Conservation (phyloP, 35 echinoderm and acorn worm genomes). For the Amphiura filiformis region DNA sequence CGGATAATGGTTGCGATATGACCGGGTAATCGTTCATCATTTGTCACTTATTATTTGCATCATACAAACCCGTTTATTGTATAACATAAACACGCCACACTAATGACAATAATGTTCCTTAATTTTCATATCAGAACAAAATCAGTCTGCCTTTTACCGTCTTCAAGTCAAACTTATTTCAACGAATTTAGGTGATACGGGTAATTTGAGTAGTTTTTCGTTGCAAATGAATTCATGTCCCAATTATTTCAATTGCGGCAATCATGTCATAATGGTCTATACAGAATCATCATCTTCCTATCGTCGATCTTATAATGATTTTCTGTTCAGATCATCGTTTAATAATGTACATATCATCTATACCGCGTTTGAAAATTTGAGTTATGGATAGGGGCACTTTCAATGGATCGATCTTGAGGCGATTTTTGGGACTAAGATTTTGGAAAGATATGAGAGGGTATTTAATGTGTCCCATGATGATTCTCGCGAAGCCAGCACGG, state of each 20-base stretch:
- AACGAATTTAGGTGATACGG: not conserved
- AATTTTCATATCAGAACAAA: not conserved
- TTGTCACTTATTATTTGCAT: not conserved
- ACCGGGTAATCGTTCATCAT: constrained; percentile 5
- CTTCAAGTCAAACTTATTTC: not conserved
- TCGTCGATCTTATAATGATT: not conserved
- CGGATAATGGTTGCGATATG: not conserved
- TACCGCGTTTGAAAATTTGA: not conserved
- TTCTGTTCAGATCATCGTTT: not conserved
- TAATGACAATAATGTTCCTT: not conserved
- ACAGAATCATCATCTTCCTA: not conserved
- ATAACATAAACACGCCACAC: not conserved
- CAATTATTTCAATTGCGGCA: too few relatives aligned
- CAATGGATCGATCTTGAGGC: not conserved
- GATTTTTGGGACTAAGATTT: not conserved
- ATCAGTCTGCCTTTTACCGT: not conserved
- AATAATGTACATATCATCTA: not conserved
- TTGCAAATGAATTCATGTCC: not conserved
- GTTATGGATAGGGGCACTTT: not conserved
- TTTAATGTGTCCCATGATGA: not conserved
- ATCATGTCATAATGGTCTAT: not conserved
- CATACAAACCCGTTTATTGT: not conserved
- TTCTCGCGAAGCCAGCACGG: not conserved
- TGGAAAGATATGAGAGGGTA: not conserved
- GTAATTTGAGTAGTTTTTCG: not conserved